Base-by-base conservation (phyloP, 2,113 vertebrate species). In the Muntiacus muntjak region DNA sequence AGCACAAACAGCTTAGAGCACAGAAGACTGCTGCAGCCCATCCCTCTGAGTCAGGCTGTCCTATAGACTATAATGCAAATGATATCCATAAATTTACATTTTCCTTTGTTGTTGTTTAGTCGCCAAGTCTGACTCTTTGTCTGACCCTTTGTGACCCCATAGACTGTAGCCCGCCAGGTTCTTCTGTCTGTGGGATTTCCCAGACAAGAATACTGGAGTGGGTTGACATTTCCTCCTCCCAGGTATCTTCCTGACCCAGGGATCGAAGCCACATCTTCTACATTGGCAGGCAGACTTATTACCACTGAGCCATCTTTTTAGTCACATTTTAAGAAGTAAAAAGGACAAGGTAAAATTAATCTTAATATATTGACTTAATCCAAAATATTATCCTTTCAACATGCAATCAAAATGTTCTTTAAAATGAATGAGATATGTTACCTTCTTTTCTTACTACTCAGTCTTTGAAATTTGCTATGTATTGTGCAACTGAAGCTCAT, bases 311-410 rank as follows among this genome's bases (percentile, higher is more conserved):
- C 40, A 76, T 12, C 23, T 25, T 43, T 76, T 71, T 17, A 91
- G 52, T 50, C 78, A 62, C 21, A 28, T 87, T 96, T 76, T 62
- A 30, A 89, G 95, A 96, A 60, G 60, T 28, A 83, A 78, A 82
- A 74, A 82, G 71, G 67, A 93, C 82, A 33, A 60, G 52, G 45
- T 85, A 95, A 90, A 94, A 89, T 60, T 76, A 62, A 90, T 79
- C 90, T 94, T 95, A 25, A 58, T 86, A 55, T 89, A 82, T 15
- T 64, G 71, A 57, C 93, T 96, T 62, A 97, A 23, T 33, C 86
- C 55, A 93, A 97, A 95, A 84, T 91, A 64, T 4, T 91, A 67
- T 43, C 85, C 89, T 87, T 93, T 78, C 62, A 89, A 84, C 23
- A 28, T 62, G 36, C 74, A 55, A 74, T 87, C 25, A 52, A 90